Conservation (phyloP, 2,797 vertebrate genomes). For the Podarcis siculus region DNA sequence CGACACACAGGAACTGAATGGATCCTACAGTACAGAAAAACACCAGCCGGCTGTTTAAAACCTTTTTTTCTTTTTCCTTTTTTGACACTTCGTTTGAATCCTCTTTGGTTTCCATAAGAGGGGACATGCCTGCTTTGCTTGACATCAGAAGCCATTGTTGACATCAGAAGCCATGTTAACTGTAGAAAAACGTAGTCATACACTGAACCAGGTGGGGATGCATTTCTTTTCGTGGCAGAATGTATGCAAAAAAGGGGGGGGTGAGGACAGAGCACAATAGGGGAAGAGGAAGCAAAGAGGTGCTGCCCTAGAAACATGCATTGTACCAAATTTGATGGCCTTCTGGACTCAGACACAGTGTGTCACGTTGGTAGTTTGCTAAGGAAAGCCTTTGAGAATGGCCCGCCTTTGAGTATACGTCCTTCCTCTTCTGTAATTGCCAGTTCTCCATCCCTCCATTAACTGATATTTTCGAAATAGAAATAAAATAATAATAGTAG, state of each 20-base stretch:
- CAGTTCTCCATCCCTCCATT: not conserved
- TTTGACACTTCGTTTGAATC: constrained; percentile 40
- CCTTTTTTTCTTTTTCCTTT: not conserved
- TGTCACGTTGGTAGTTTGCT: not conserved
- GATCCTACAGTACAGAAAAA: constrained; percentile 31
- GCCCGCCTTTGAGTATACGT: not conserved
- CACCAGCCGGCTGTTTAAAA: constrained; percentile 43
- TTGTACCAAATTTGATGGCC: not conserved
- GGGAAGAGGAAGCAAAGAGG: not conserved
- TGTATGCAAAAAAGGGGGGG: constrained; percentile 33
- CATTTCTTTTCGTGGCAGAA: not conserved
- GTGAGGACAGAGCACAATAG: not conserved
- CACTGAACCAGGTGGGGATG: not conserved
- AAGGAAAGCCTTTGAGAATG: not conserved
- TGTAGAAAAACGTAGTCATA: constrained; percentile 44
- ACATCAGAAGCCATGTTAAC: constrained; percentile 23
- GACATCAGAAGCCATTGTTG: constrained; percentile 39
- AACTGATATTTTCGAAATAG: not conserved
- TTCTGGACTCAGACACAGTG: not conserved
- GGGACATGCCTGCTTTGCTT: constrained; percentile 47
- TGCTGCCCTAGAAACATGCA: not conserved
- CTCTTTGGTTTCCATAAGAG: constrained; percentile 60
- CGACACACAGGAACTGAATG: constrained; percentile 49
- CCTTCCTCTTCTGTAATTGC: not conserved
- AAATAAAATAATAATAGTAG: too few relatives aligned